Base-by-base conservation (phyloP, 2,113 vertebrate genomes). In the Corydoras sp. region DNA sequence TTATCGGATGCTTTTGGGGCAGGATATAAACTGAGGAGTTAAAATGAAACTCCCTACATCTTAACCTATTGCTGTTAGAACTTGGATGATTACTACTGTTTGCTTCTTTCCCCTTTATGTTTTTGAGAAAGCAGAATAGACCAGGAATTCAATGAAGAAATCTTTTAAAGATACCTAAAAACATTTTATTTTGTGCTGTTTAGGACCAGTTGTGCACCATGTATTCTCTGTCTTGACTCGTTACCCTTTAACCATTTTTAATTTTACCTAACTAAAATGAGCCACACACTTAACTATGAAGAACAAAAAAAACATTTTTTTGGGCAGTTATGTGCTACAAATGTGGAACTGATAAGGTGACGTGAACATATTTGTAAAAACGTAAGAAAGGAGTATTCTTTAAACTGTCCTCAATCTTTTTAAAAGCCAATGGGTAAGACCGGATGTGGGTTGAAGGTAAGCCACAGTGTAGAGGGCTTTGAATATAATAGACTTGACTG, bases 361-460 rank as follows among this genome's bases (percentile, higher is more conserved):
- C 13, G 9, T 13, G 31, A 10, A 51, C 24, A 55, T 48, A 59
- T 60, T 31, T 64, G 3, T 32, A 48, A 7, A 56, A 55, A 56
- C 5, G 24, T 32, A 48, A 7, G 50, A 55, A 56, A 3, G 29
- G 58, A 50, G 56, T 68, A 69, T 55, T 69, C 15, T n/a, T 66
- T 43, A 43, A 43, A 43, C 63, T n/a, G 50, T 73, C 24, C 43
- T 69, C 10, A 62, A 18, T 49, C 53, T 64, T 14, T 54, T 30
- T 58, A 62, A 49, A 49, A 65, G 53, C 14, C 72, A 68, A 64
- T 76, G 66, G 71, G 74, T 73, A 66, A 56, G 63, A 18, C 18
- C 18, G n/a, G 61, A 77, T 75, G 59, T 80, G 73, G 69, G 73
- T 58, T 67, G 73, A 80, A 80, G 53, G 65, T 77, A 75, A 77